Evolutionary conservation across 1,140 invertebrate species (phyloP), one percentile per base, ranked within the genome.

Genomic region (Drosophila mojavensis): DNA sequence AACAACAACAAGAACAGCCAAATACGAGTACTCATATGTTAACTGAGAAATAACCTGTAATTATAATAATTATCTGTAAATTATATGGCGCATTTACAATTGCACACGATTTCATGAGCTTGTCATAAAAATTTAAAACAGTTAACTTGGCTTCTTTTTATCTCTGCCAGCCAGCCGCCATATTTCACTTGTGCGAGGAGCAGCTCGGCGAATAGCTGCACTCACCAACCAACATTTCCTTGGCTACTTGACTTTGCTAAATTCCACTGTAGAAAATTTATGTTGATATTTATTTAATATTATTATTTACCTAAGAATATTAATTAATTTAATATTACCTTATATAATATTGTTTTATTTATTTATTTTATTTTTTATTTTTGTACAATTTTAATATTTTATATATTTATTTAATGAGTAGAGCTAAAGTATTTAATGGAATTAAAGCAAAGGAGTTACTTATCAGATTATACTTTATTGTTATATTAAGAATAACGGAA

Each of bases 41-140:
- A 89, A 89, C 85, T 84, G 80, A 89, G 83, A 74, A 84, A 89
- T 90, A 84, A 81, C 80, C 66, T 73, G 84, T 89, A 89, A 89
- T 89, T 89, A 89, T 89, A 84, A 89, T 84, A 89, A 89, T 89
- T 84, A 89, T 89, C 81, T 84, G 84, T 89, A 89, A 89, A 89
- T 89, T 89, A 89, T 89, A 89, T 81, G 70, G 78, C 84, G 80
- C 75, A 89, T 77, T 89, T 81, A 84, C 84, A 81, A 89, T 89
- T 89, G 85, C 84, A 75, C 84, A 84, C 85, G 74, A 68, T 81
- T 79, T 83, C 80, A 89, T 81, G 84, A 70, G 84, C 75, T 68
- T 89, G 84, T 89, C 84, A 89, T 89, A 89, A 89, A 84, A 78
- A 90, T 67, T 65, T 61, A 51, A 73, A 79, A 69, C 65, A 88